Evolutionary conservation across 92 coral and sea anemone genomes (phyloP).

Genomic region (Palythoa grandiflora): DNA sequence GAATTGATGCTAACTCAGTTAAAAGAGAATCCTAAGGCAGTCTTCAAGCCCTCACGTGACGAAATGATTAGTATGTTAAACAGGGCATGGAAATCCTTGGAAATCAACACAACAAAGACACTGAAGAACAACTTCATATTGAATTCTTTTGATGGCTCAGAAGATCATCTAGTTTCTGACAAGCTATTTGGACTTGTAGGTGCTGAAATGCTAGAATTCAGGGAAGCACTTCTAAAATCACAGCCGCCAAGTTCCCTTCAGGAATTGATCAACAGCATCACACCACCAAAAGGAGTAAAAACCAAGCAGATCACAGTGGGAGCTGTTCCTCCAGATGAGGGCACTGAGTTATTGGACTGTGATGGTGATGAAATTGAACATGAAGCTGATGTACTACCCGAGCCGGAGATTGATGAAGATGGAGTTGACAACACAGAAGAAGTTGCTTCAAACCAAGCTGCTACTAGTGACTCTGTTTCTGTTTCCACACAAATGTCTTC

Average conservation of each 20-base stretch:
- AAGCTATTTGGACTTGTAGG: conserved; percentile 39
- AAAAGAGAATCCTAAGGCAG: conserved; percentile 34
- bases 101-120: conserved; percentile 21
- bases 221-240: conserved; percentile 33
- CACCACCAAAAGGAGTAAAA: conserved; percentile 38
- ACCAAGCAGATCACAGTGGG: conserved; percentile 23
- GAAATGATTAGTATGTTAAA: conserved; percentile 25
- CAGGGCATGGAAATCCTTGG: conserved; percentile 29
- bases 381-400: background rate
- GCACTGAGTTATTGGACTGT: conserved; percentile 30
- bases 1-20: conserved; percentile 34
- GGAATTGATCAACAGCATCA: conserved; percentile 19
- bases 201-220: conserved; percentile 26
- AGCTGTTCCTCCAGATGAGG: conserved; percentile 41
- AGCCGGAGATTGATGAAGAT: conserved; percentile 23
- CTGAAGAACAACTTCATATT: conserved; percentile 44
- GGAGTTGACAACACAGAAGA: conserved; percentile 5
- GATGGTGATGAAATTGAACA: conserved; percentile 30
- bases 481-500: conserved; percentile 7
- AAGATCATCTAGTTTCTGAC: conserved; percentile 40
- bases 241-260: conserved; percentile 27
- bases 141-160: conserved; percentile 44
- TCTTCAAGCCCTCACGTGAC: conserved; percentile 30
- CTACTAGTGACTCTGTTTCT: conserved; percentile 19
- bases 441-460: conserved; percentile 20